A percentile compares a stretch with the other conserved stretches of the same genome.
Conservation (phyloP, 1,140 invertebrate genomes). For the Trinorchestia longiramus region DNA sequence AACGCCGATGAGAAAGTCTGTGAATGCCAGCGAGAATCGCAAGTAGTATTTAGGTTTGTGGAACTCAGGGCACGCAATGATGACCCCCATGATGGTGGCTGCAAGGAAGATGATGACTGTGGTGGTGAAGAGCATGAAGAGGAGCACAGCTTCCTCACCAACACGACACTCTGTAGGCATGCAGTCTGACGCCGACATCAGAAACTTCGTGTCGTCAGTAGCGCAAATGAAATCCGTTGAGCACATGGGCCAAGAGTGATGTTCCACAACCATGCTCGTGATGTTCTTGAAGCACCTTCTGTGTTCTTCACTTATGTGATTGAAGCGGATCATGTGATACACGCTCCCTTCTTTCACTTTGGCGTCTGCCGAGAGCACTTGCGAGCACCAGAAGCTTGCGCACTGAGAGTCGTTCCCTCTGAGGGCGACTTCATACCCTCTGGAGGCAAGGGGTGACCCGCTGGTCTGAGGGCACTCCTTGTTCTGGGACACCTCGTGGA, state of each 20-base stretch:
- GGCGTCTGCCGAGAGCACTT: conserved; percentile 51
- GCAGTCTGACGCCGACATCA: conserved; percentile 63
- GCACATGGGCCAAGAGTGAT: conserved; percentile 65
- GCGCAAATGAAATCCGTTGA: conserved; percentile 63
- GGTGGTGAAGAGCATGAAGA: conserved; percentile 60
- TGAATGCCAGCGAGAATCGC: conserved; percentile 61
- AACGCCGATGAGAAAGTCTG: conserved; percentile 62
- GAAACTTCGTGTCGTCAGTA: conserved; percentile 60
- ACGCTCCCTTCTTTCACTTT: conserved; percentile 47
- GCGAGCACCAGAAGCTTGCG: conserved; percentile 58
- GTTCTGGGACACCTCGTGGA: conserved; percentile 45
- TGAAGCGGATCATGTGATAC: conserved; percentile 58
- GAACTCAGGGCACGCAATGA: conserved; percentile 59
- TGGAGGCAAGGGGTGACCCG: conserved; percentile 16
- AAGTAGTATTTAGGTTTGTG: conserved; percentile 65
- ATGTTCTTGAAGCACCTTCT: conserved; percentile 62
- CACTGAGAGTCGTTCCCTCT: conserved; percentile 51
- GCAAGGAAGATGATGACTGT: conserved; percentile 57
- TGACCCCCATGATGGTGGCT: conserved; percentile 61
- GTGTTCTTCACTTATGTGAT: conserved; percentile 59
- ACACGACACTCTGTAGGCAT: conserved; percentile 61
- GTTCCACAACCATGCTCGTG: conserved; percentile 58
- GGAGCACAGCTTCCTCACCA: conserved; percentile 59
- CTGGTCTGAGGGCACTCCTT: background rate
- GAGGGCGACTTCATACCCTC: conserved; percentile 56